These are phyloP conservation scores for Polylopha cassiicola DNA, from an alignment of 2,888 invertebrate genomes.

Conservation along the genomic window DNA sequence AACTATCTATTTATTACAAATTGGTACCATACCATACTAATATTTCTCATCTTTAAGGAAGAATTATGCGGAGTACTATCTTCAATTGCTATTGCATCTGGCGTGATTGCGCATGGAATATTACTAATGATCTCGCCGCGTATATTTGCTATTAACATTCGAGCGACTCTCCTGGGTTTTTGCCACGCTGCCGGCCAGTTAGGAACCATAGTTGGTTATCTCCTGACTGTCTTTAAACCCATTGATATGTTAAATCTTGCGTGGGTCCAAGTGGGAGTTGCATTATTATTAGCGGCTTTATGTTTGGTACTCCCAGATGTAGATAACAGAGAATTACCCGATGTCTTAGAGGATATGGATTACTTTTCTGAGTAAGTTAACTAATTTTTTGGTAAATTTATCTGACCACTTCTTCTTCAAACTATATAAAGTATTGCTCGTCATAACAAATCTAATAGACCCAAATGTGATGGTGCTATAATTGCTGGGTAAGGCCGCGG, in stretches of 20 bases:
- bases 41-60: conserved; percentile 38
- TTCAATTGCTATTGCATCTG: conserved; percentile 47
- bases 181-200: conserved; percentile 58
- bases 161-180: conserved; percentile 53
- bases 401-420: no score
- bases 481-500: no score
- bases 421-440: no score
- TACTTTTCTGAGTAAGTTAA: conserved; percentile 59
- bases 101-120: conserved; percentile 45
- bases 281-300: conserved; percentile 36
- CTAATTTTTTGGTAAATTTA: neutral
- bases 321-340: conserved; percentile 61
- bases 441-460: no score
- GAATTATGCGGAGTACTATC: conserved; percentile 35
- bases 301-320: conserved; percentile 52
- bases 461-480: no score
- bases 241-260: conserved; percentile 37
- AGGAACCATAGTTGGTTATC: conserved; percentile 52
- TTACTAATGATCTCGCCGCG: conserved; percentile 57
- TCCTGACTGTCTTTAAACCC: conserved; percentile 41
- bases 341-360: conserved; percentile 63
- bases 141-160: conserved; percentile 53
- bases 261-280: conserved; percentile 35
- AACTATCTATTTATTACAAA: neutral
- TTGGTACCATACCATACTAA: neutral